Evolutionary conservation across 2,113 vertebrate genomes (phyloP).

Genomic region (Anoura caudifer): DNA sequence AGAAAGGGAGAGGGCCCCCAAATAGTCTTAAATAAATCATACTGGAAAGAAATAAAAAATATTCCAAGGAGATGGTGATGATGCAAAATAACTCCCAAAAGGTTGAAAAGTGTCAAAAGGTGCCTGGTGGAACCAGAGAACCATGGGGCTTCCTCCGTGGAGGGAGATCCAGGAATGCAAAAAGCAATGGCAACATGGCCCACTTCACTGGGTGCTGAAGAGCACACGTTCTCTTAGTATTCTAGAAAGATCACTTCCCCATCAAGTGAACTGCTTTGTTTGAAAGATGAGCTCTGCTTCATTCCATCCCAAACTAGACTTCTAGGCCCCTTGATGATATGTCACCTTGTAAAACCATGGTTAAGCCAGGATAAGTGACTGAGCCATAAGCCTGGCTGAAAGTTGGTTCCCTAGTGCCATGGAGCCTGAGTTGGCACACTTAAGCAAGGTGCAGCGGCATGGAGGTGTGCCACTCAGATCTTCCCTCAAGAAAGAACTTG

Average conservation of each 20-base stretch:
- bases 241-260: neutral
- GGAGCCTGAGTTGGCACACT: neutral
- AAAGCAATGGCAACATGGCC: neutral
- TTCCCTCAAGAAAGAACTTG: neutral
- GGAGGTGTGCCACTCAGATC: neutral
- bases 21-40: neutral
- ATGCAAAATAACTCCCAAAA: neutral
- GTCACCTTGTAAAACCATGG: neutral
- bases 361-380: neutral
- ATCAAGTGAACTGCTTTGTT: neutral
- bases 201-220: neutral
- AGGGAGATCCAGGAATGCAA: neutral
- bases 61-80: neutral
- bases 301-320: neutral
- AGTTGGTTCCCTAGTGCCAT: neutral
- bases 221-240: neutral
- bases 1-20: neutral
- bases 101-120: neutral
- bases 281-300: neutral
- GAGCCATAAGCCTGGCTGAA: neutral
- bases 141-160: neutral
- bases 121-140: neutral
- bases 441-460: neutral
- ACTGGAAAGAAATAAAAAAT: neutral
- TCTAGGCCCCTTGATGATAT: neutral